Conservation (phyloP, 2,113 vertebrate genomes). For the Polypterus bichir region DNA sequence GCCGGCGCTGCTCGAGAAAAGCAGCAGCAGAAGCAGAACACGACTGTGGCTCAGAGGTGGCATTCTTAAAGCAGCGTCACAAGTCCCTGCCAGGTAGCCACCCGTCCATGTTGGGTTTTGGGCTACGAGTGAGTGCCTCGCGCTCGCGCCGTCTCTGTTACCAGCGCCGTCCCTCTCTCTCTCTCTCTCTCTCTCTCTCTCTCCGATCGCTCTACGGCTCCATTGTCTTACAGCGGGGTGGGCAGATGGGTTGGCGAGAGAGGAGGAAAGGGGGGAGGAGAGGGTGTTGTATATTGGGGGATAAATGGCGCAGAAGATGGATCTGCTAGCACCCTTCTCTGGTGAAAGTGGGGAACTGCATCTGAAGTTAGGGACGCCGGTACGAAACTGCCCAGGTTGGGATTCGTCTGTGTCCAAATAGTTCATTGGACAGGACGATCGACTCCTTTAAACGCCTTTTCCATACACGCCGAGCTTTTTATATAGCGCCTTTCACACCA, state of each 20-base stretch:
- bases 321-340: slow-evolving; percentile 14
- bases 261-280: no score
- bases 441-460: no score
- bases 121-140: slow-evolving; percentile 12
- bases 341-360: not conserved
- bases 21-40: slow-evolving; percentile 17
- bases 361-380: not conserved
- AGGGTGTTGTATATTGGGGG: no score
- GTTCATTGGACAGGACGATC: not conserved
- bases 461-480: no score
- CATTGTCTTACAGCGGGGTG: slow-evolving; percentile 20
- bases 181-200: slow-evolving; percentile 19
- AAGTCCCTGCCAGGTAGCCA: slow-evolving; percentile 10
- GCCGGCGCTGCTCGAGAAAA: slow-evolving; percentile 16
- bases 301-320: not conserved
- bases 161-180: slow-evolving; percentile 8
- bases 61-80: slow-evolving; percentile 32
- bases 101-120: slow-evolving; percentile 27
- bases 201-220: slow-evolving; percentile 8
- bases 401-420: not conserved
- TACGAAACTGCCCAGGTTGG: not conserved
- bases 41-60: slow-evolving; percentile 13
- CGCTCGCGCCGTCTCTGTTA: not conserved
- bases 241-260: not conserved
- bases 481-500: no score